These are phyloP conservation scores for Falcunculus frontatus DNA, from an alignment of 2,113 vertebrate species.

Conservation along the genomic window DNA sequence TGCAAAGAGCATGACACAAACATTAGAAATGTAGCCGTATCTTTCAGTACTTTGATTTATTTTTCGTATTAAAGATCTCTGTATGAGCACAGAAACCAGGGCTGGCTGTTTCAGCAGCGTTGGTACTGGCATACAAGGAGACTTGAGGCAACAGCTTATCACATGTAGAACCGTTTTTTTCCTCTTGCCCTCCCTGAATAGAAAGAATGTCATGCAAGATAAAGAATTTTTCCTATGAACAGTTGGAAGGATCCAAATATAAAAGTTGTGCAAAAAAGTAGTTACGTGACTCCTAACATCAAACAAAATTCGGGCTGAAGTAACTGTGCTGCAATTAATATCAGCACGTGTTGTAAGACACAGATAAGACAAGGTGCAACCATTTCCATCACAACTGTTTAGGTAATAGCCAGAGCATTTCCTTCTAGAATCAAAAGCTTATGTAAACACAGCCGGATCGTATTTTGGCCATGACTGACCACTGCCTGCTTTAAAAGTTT, in stretches of 20 bases:
- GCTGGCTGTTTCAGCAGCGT: background rate
- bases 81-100: background rate
- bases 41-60: background rate
- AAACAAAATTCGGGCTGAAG: background rate
- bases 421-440: background rate
- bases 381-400: background rate
- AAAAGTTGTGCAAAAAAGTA: background rate
- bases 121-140: background rate
- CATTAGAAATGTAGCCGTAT: fast-evolving
- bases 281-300: background rate
- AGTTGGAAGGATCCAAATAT: background rate
- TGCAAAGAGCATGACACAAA: background rate
- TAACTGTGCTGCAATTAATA: background rate
- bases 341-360: background rate
- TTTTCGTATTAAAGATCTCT: background rate
- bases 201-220: background rate
- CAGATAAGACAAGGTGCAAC: background rate
- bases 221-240: background rate
- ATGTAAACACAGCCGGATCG: background rate
- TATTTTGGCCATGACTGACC: background rate
- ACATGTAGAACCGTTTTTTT: background rate
- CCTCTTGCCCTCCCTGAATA: background rate
- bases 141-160: background rate
- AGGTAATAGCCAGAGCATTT: background rate
- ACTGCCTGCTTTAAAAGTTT: background rate